A percentile compares a stretch with the other conserved stretches of the same genome.
Conservation (phyloP, 2,888 invertebrate genomes). For the Linyphia triangularis region DNA sequence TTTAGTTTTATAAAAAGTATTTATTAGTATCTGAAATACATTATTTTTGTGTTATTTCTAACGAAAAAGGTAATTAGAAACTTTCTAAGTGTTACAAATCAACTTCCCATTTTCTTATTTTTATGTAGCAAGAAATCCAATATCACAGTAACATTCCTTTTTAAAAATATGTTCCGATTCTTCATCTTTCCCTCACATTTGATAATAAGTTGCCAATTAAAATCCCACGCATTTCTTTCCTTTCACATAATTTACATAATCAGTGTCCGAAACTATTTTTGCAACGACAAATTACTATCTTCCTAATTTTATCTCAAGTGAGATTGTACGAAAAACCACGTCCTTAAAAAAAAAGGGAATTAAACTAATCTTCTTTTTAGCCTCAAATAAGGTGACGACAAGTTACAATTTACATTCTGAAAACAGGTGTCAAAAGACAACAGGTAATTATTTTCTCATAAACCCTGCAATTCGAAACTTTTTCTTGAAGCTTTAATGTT, state of each 20-base stretch:
- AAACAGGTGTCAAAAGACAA: slow-evolving; percentile 39
- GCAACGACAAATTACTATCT: background rate
- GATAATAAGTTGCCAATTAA: no score
- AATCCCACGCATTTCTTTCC: background rate
- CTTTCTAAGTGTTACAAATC: no score
- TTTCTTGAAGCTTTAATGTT: background rate
- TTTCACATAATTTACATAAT: no score
- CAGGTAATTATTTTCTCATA: slow-evolving; percentile 32
- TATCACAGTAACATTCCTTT: no score
- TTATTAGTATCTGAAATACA: no score
- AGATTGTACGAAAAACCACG: background rate
- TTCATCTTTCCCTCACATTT: no score
- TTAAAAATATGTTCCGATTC: no score
- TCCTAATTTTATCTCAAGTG: background rate
- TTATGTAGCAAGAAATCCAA: no score
- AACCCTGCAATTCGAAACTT: background rate
- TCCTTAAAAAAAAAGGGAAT: background rate
- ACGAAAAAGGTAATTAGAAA: no score
- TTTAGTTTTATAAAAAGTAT: no score
- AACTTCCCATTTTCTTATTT: no score
- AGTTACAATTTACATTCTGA: slow-evolving; percentile 14
- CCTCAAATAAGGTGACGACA: background rate
- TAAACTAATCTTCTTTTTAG: background rate
- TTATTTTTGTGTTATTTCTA: no score
- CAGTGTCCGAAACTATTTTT: background rate